Conservation (phyloP, 2,113 vertebrate species). For the Limnothrissa miodon region DNA sequence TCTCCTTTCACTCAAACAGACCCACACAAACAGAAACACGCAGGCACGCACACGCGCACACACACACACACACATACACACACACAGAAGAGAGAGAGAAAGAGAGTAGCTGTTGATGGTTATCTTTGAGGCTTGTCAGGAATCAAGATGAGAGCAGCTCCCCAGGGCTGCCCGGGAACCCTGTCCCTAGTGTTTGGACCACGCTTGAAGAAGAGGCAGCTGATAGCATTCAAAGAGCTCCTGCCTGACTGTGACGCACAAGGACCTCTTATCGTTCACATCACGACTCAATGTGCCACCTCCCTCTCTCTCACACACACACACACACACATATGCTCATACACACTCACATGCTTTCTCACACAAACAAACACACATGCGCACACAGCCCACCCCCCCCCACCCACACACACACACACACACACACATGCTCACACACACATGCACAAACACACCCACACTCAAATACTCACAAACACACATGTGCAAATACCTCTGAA, state of each 20-base stretch:
- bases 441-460: neutral
- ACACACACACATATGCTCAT: slow-evolving; percentile 42
- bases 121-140: slow-evolving; percentile 57
- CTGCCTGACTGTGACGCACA: slow-evolving; percentile 66
- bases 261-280: slow-evolving; percentile 61
- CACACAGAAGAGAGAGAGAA: too few species aligned
- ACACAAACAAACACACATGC: slow-evolving; percentile 29
- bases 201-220: slow-evolving; percentile 62
- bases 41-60: too few species aligned
- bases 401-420: neutral
- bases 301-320: slow-evolving; percentile 38
- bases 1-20: too few species aligned
- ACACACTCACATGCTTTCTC: slow-evolving; percentile 26
- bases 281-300: slow-evolving; percentile 61
- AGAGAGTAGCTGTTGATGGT: slow-evolving; percentile 35
- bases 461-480: neutral
- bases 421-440: neutral
- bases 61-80: too few species aligned
- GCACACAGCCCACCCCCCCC: too few species aligned
- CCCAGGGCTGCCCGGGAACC: slow-evolving; percentile 54
- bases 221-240: slow-evolving; percentile 67
- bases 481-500: neutral
- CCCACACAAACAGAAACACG: too few species aligned
- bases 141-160: slow-evolving; percentile 48
- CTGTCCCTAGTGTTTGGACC: slow-evolving; percentile 60